Evolutionary conservation across 2,113 vertebrate genomes (phyloP).

Genomic region (Lycocorax pyrrhopterus): DNA sequence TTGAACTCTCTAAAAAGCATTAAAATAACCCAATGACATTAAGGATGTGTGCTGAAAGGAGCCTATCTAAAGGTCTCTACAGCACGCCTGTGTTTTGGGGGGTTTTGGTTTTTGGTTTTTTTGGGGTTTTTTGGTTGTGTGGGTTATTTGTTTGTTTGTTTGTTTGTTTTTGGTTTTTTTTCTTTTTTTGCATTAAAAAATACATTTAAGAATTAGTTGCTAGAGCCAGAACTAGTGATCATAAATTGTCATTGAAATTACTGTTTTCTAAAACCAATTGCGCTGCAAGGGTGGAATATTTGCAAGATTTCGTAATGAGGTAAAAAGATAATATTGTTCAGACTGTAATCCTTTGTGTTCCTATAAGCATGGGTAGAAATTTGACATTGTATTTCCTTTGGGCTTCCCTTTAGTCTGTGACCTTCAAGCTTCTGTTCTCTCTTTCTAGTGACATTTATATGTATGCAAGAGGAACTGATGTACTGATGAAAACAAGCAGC

Average conservation of each 20-base stretch:
- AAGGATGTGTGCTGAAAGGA: neutral
- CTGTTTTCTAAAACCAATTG: neutral
- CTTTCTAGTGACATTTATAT: neutral
- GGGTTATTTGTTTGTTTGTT: neutral
- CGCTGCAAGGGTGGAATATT: neutral
- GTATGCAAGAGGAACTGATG: neutral
- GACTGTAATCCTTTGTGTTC: neutral
- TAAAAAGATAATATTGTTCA: neutral
- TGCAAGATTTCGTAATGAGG: neutral
- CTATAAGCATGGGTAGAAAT: neutral
- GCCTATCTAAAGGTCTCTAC: neutral
- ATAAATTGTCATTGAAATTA: neutral
- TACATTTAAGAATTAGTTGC: neutral
- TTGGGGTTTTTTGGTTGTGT: neutral
- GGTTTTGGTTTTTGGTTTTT: too few relatives aligned
- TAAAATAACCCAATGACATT: slow-evolving; percentile 7
- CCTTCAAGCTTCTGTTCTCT: neutral
- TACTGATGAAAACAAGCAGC: neutral
- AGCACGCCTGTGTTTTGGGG: neutral
- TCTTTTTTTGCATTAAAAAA: neutral
- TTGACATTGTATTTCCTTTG: neutral
- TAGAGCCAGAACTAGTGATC: neutral
- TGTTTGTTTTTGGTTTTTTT: too few relatives aligned
- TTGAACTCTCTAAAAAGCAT: slow-evolving; percentile 7
- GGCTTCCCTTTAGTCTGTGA: neutral